phyloP scores from a whole-genome alignment of 2,888 invertebrate genomes.

The Eulithis prunata region DNA sequence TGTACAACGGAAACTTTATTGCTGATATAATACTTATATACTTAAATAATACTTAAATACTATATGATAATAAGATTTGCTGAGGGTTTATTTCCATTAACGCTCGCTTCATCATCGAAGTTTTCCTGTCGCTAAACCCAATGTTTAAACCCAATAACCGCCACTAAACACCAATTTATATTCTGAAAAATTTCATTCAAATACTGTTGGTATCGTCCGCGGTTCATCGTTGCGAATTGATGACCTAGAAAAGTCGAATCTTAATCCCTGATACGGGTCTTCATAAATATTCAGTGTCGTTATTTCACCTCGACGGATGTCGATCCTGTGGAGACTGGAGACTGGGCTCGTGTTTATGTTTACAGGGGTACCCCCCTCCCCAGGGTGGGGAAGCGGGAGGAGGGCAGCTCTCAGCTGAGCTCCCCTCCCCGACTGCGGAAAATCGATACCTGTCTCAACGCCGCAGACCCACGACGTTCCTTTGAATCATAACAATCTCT shows the following conservation, averaged over 20 bases:
- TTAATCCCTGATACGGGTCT: conserved; percentile 76
- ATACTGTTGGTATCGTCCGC: conserved; percentile 26
- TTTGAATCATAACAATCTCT: conserved; percentile 53
- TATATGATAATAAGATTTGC: too few relatives aligned
- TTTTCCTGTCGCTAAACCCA: conserved; percentile 19
- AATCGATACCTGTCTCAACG: conserved; percentile 76
- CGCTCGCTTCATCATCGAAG: conserved; percentile 6
- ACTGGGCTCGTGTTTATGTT: conserved; percentile 78
- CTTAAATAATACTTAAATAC: too few relatives aligned
- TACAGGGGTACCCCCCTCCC: conserved; percentile 56
- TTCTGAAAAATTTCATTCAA: conserved; percentile 28
- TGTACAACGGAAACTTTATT: too few relatives aligned
- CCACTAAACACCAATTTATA: conserved; percentile 31
- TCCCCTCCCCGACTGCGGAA: conserved; percentile 65
- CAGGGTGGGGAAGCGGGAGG: conserved; percentile 37
- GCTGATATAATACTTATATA: too few relatives aligned
- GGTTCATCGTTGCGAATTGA: conserved; percentile 51
- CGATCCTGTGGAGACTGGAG: conserved; percentile 62
- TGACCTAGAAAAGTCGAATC: conserved; percentile 78
- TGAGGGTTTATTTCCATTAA: not conserved
- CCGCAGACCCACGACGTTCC: conserved; percentile 63
- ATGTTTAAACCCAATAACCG: conserved; percentile 24
- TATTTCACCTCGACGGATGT: conserved; percentile 80
- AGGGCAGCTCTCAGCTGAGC: conserved; percentile 73
- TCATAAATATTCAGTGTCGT: conserved; percentile 82